Conservation (phyloP, 2,113 vertebrate species). For the Cacatua alba region DNA sequence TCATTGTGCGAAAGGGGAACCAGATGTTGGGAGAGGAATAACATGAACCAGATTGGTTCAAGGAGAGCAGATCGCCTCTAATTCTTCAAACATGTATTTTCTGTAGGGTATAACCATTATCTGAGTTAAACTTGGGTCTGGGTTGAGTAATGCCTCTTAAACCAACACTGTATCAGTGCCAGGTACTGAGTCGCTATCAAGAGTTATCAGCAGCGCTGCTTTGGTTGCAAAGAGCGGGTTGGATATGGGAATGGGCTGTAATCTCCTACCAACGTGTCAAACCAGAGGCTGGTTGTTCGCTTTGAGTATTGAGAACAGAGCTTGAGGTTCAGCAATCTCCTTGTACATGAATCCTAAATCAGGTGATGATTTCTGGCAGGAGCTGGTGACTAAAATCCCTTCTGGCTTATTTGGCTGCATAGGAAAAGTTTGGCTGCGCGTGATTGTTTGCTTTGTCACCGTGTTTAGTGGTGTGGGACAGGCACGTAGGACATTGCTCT, state of each 20-base stretch:
- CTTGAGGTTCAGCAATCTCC: neutral
- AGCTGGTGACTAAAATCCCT: neutral
- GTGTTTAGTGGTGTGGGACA: neutral
- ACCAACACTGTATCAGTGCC: fast-evolving
- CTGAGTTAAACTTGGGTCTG: neutral
- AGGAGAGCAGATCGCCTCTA: neutral
- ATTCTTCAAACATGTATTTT: neutral
- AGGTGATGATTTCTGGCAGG: neutral
- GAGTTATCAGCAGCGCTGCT: neutral
- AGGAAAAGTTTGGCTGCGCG: fast-evolving
- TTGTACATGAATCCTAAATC: neutral
- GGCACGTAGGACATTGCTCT: neutral
- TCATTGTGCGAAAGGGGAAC: constrained; percentile 14
- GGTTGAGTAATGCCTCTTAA: neutral
- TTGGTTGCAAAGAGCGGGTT: fast-evolving
- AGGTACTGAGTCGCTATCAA: neutral
- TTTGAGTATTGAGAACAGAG: neutral
- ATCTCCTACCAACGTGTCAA: fast-evolving
- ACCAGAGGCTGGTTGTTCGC: fast-evolving
- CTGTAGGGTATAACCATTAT: neutral
- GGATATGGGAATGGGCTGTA: neutral
- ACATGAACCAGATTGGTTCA: neutral
- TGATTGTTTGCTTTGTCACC: neutral
- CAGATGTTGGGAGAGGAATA: neutral
- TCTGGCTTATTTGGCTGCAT: neutral